phyloP scores from a whole-genome alignment of 2,797 vertebrate species.

The Acomys russatus region DNA sequence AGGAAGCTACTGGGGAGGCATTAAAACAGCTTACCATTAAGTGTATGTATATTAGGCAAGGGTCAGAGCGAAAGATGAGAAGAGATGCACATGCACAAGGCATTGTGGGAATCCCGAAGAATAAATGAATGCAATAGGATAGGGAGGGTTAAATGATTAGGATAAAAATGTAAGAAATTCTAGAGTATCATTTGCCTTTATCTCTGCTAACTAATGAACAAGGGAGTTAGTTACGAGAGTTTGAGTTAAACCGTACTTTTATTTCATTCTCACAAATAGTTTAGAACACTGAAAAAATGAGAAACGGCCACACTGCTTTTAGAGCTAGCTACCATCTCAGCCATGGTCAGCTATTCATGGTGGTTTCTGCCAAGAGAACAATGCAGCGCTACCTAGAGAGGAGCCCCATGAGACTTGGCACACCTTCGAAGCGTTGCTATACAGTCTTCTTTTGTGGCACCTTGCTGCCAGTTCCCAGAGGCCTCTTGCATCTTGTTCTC shows the following conservation, averaged over 20 bases:
- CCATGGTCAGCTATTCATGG: not conserved
- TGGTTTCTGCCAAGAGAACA: not conserved
- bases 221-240: not conserved
- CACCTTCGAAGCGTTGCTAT: not conserved
- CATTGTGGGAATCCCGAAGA: not conserved
- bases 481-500: not conserved
- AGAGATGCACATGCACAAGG: not conserved
- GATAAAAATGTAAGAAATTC: not conserved
- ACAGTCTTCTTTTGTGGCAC: not conserved
- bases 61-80: not conserved
- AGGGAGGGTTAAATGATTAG: not conserved
- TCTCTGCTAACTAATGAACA: constrained; percentile 44
- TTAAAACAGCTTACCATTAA: not conserved
- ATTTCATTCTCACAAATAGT: constrained; percentile 17
- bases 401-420: not conserved
- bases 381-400: not conserved
- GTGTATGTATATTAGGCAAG: not conserved
- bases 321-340: not conserved
- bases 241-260: constrained; percentile 30
- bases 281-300: not conserved
- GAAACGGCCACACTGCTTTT: not conserved
- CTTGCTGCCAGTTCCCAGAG: not conserved
- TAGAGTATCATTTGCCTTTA: not conserved
- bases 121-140: not conserved
- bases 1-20: not conserved